These are phyloP conservation scores for Acipenser transmontanus DNA, from an alignment of 2,797 vertebrate species.

Conservation along the genomic window DNA sequence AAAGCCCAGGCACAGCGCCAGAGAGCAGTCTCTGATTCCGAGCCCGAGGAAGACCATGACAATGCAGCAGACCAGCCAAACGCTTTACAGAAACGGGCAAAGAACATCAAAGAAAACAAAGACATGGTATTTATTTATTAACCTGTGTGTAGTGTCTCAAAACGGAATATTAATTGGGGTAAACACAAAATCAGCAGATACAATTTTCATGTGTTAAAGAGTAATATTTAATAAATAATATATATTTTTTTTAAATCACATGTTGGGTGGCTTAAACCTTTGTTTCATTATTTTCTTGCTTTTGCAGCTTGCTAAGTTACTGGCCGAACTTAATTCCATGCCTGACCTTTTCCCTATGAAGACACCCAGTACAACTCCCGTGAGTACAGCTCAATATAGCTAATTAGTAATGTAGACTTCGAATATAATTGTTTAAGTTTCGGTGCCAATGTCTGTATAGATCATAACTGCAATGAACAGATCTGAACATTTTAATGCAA, in stretches of 20 bases:
- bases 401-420: too few relatives aligned
- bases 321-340: slow-evolving; percentile 81
- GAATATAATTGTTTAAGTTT: too few relatives aligned
- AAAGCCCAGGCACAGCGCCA: too few relatives aligned
- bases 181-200: too few relatives aligned
- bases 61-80: slow-evolving; percentile 54
- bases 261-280: too few relatives aligned
- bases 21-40: slow-evolving; percentile 37
- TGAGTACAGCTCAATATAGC: slow-evolving; percentile 47
- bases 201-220: neutral
- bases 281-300: slow-evolving; percentile 4
- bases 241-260: too few relatives aligned
- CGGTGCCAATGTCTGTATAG: too few relatives aligned
- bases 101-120: slow-evolving; percentile 95
- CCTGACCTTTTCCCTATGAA: slow-evolving; percentile 70
- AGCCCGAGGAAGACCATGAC: slow-evolving; percentile 49
- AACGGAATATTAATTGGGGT: too few relatives aligned
- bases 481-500: too few relatives aligned
- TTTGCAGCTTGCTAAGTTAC: slow-evolving; percentile 80
- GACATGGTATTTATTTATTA: slow-evolving; percentile 68
- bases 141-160: too few relatives aligned
- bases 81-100: slow-evolving; percentile 72
- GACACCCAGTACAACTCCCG: slow-evolving; percentile 46
- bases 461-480: too few relatives aligned
- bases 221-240: neutral